These are phyloP conservation scores for Folsomia candida DNA, from an alignment of 2,888 invertebrate genomes.

Conservation along the genomic window DNA sequence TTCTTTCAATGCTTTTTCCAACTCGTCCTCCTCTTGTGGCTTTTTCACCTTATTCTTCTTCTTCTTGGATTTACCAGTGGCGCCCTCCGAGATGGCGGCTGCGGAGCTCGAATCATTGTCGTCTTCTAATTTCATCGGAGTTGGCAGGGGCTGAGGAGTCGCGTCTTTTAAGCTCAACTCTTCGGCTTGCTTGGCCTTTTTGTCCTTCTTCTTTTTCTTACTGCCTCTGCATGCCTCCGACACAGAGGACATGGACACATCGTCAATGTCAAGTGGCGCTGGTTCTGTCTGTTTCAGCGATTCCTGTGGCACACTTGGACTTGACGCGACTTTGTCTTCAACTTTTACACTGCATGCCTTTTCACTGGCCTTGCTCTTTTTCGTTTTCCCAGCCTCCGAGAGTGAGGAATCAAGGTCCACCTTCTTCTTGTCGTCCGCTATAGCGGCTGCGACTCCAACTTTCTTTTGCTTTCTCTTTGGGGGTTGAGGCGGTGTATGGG, in stretches of 20 bases:
- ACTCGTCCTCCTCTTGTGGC: slow-evolving; percentile 35
- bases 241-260: slow-evolving; percentile 20
- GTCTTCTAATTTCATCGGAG: not conserved
- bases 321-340: too few relatives aligned
- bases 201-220: slow-evolving; percentile 34
- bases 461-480: slow-evolving; percentile 28
- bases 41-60: slow-evolving; percentile 35
- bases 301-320: not conserved
- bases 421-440: slow-evolving; percentile 24
- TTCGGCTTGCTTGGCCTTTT: not conserved
- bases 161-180: not conserved
- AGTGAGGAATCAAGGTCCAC: slow-evolving; percentile 1
- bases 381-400: not conserved
- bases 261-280: not conserved
- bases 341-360: too few relatives aligned
- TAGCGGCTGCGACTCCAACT: slow-evolving; percentile 3
- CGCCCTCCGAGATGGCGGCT: not conserved
- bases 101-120: not conserved
- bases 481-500: slow-evolving; percentile 30
- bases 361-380: not conserved
- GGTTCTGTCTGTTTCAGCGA: not conserved
- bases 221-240: slow-evolving; percentile 9
- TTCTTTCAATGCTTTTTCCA: slow-evolving; percentile 42
- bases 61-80: not conserved
- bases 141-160: not conserved